Evolutionary conservation across 2,797 vertebrate genomes (phyloP).

Genomic region (Lagorchestes hirsutus): DNA sequence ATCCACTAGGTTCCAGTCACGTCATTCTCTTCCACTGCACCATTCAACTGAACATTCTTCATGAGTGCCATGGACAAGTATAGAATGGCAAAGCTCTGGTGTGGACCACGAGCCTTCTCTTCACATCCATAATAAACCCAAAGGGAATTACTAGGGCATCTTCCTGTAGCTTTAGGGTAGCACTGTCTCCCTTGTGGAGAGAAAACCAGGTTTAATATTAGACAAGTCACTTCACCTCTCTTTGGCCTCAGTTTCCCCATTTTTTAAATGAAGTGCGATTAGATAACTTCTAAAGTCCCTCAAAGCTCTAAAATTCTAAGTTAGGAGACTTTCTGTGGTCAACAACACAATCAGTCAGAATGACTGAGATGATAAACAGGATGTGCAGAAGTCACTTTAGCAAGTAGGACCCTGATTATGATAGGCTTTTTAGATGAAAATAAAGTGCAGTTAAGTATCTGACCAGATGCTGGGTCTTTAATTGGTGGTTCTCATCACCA

Average conservation of each 20-base stretch:
- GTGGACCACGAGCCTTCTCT: no score
- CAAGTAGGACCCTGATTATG: not conserved
- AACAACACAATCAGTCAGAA: not conserved
- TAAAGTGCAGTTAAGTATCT: conserved; percentile 65
- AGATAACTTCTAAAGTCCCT: not conserved
- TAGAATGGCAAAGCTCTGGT: no score
- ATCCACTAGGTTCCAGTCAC: no score
- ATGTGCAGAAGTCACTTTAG: not conserved
- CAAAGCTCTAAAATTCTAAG: not conserved
- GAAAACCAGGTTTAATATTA: not conserved
- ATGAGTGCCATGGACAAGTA: no score
- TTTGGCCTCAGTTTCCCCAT: not conserved
- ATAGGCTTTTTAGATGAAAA: conserved; percentile 7
- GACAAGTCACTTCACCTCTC: not conserved
- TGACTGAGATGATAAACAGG: not conserved
- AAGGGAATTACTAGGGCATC: no score
- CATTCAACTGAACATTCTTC: no score
- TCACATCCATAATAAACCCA: no score
- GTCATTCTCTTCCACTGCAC: no score
- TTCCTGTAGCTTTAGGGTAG: no score
- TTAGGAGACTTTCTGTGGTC: not conserved
- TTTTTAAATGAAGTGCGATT: not conserved
- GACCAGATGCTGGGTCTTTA: conserved; percentile 59
- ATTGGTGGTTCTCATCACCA: conserved; percentile 72
- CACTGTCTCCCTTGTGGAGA: no score